Evolutionary conservation across 2,797 vertebrate genomes (phyloP).

Genomic region (Artibeus lituratus): DNA sequence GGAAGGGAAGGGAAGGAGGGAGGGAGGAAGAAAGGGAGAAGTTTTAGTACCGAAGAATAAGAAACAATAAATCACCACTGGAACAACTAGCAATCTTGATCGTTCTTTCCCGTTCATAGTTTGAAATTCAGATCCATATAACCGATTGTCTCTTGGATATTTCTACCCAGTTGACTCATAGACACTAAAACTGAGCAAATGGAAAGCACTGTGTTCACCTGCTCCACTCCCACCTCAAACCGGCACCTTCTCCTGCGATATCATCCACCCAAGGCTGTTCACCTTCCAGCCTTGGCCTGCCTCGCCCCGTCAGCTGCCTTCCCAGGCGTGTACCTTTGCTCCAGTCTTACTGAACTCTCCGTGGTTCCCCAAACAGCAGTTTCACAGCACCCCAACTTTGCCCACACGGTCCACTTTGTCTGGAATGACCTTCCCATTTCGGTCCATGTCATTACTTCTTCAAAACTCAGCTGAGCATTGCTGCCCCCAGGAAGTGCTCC

Average conservation of each 20-base stretch:
- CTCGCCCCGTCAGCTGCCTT: neutral
- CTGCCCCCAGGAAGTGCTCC: neutral
- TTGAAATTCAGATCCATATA: neutral
- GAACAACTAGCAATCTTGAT: neutral
- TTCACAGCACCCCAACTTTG: neutral
- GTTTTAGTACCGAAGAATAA: neutral
- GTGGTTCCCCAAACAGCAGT: neutral
- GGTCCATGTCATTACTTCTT: neutral
- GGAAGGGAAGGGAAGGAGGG: neutral
- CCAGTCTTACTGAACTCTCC: neutral
- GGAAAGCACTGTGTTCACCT: neutral
- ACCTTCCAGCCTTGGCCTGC: neutral
- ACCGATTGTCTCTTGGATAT: neutral
- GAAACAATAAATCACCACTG: neutral
- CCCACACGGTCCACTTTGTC: neutral
- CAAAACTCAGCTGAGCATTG: neutral
- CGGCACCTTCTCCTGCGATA: neutral
- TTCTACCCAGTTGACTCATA: neutral
- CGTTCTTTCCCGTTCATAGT: neutral
- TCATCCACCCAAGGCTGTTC: neutral
- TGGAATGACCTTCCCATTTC: constrained; percentile 40
- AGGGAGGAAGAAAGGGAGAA: neutral
- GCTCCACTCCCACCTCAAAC: neutral
- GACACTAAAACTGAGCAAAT: neutral
- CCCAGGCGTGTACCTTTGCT: neutral